These are phyloP conservation scores for Euwallacea similis DNA, from an alignment of 1,140 invertebrate genomes.

Conservation along the genomic window DNA sequence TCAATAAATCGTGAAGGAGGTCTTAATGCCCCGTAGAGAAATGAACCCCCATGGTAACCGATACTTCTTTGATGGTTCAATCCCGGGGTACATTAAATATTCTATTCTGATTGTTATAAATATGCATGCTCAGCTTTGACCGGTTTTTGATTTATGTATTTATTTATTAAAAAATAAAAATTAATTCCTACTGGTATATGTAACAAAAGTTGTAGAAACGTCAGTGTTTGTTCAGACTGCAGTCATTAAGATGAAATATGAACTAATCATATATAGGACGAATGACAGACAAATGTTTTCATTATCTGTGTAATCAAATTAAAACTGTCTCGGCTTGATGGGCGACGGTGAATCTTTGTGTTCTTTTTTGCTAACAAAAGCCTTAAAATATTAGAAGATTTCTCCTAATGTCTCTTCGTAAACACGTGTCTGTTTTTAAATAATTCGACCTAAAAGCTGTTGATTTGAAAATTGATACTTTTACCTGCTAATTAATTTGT, in stretches of 20 bases:
- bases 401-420: not conserved
- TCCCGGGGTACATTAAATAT: conserved; percentile 18
- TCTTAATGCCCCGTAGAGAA: conserved; percentile 11
- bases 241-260: conserved; percentile 15
- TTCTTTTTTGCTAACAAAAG: not conserved
- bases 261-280: conserved; percentile 2
- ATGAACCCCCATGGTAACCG: conserved; percentile 15
- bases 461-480: not conserved
- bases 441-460: not conserved
- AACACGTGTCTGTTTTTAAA: not conserved
- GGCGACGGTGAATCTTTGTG: not conserved
- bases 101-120: conserved; percentile 6
- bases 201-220: conserved; percentile 4
- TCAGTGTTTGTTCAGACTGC: conserved; percentile 9
- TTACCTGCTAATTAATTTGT: not conserved
- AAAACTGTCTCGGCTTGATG: not conserved
- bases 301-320: conserved; percentile 22
- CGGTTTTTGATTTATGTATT: conserved; percentile 19
- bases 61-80: conserved; percentile 25
- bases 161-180: conserved; percentile 9
- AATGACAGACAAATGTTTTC: conserved; percentile 14
- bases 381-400: not conserved
- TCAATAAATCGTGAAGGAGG: not conserved
- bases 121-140: conserved; percentile 9
- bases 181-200: conserved; percentile 9